Evolutionary conservation across 2,797 vertebrate genomes (phyloP), one percentile per base, ranked within the genome.

Genomic region (Microctenopoma stevenorrisi): DNA sequence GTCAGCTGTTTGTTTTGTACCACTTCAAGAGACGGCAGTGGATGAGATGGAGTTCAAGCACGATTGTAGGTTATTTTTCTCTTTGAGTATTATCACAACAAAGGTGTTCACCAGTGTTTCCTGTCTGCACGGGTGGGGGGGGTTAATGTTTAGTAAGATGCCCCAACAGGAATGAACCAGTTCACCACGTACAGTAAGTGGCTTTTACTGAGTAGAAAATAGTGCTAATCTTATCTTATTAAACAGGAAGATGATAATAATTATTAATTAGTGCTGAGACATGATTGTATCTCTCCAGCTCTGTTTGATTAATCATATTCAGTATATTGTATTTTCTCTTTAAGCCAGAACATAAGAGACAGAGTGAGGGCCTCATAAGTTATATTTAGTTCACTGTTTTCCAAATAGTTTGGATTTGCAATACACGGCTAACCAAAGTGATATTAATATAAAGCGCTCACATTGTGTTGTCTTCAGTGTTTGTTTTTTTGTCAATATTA

Each of bases 371-470:
- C 22, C 22, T 22, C 1, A 22, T 22, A 22, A 22, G 22, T 64
- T 62, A 9, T 26, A 5, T 65, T 68, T 51, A 3, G 50, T 64
- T 51, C 25, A 60, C 16, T 77, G 0, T 22, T 63, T 62, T 68
- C 37, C 15, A 69, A 66, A 46, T 28, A n/a, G 14, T 53, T 5
- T 40, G 50, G 26, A 74, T 76, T 51, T 61, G 52, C 54, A 66
- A 18, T 69, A 33, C n/a, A 4, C 37, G 5, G 52, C 37, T 68
- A 47, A 72, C 76, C 78, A 78, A 81, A 85, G 79, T 72, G 22
- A 72, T 51, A 35, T 4, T 62, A 54, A 52, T 26, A 7, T 15
- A 12, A 59, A 33, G 10, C 22, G 13, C 46, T 56, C n/a, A n/a
- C 10, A 18, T 5, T 18, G 13, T 61, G 55, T 37, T 37, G 38